Base-by-base conservation (phyloP, 1,140 invertebrate genomes). In the Zaprionus ghesquierei region DNA sequence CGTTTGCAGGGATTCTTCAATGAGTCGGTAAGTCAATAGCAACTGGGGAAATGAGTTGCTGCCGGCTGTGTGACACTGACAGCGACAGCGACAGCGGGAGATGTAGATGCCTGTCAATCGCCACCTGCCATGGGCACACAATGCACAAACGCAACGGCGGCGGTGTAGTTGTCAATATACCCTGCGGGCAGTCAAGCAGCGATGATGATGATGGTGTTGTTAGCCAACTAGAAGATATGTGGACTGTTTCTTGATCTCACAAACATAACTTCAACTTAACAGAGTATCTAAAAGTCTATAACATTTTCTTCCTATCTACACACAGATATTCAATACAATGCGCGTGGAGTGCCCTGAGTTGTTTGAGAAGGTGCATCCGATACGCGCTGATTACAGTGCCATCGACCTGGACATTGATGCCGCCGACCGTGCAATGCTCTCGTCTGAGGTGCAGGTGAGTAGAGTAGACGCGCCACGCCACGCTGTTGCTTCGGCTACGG, bases 301-400 rank as follows among this genome's bases (percentile, higher is more conserved):
- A 9, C 3, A 46, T 22, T 3, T 5, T n/a, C 10, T 22, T 46
- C 18, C 18, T 9, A 8, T 46, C 18, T 22, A 15, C 35, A n/a
- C 35, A 77, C 91, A 97, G 96, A 93, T 96, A 8, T 97, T 97
- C 87, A 94, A 96, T 63, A 93, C 91, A 60, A 82, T 97, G 3
- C 94, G 94, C 71, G 93, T 93, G 20, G 92, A 93, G 31, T 92
- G 92, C 13, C 93, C 94, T 0, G 93, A 95, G 55, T 81, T 94
- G 51, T 94, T 97, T 63, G 92, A 94, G 20, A 98, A 98, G 89
- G 90, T 99, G 4, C 93, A 95, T 41, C 93, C 96, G 0, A 93
- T 99, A 10, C 93, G 93, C 22, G 98, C 98, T 15, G 98, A 99
- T 92, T 95, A 99, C 6, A 94, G 96, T 51, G 92, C 95, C 66